Evolutionary conservation across 1,140 invertebrate genomes (phyloP).

Genomic region (Brachionus asplanchnoidis): DNA sequence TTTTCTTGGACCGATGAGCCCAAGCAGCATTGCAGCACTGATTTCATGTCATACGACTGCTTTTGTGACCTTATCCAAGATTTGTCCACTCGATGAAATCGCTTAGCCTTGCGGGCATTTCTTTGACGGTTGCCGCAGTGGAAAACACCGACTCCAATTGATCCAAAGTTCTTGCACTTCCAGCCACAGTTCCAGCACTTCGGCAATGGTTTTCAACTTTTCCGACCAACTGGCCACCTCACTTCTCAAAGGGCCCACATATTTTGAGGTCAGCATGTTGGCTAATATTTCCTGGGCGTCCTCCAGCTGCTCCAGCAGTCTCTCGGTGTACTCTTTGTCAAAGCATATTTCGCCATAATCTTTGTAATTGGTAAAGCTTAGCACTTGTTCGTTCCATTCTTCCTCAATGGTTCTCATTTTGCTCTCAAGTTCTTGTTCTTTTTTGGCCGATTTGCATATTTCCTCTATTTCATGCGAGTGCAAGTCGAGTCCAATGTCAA

Average conservation of each 20-base stretch:
- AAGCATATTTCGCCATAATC: slow-evolving; percentile 52
- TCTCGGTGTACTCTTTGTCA: slow-evolving; percentile 53
- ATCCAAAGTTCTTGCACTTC: slow-evolving; percentile 57
- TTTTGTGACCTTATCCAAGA: slow-evolving; percentile 53
- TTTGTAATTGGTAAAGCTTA: slow-evolving; percentile 56
- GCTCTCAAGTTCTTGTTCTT: slow-evolving; percentile 55
- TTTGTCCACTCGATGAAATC: slow-evolving; percentile 52
- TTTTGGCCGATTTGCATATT: slow-evolving; percentile 53
- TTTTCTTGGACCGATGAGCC: slow-evolving; percentile 50
- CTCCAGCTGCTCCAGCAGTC: slow-evolving; percentile 56
- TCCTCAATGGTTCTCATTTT: slow-evolving; percentile 56
- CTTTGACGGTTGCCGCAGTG: slow-evolving; percentile 57
- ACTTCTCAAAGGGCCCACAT: slow-evolving; percentile 54
- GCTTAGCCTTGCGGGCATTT: slow-evolving; percentile 58
- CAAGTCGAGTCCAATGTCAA: slow-evolving; percentile 56
- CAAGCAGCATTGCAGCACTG: slow-evolving; percentile 54
- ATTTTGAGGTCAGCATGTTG: slow-evolving; percentile 34
- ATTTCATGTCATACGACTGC: slow-evolving; percentile 54
- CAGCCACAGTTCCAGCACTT: slow-evolving; percentile 56
- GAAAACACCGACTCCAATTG: slow-evolving; percentile 58
- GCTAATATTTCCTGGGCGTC: slow-evolving; percentile 54
- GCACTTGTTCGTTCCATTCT: slow-evolving; percentile 58
- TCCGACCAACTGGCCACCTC: slow-evolving; percentile 56
- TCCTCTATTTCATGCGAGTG: slow-evolving; percentile 54
- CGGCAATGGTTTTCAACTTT: slow-evolving; percentile 56